Evolutionary conservation across 1,140 invertebrate species (phyloP), one percentile per base, ranked within the genome.

Genomic region (Eulimnadia texana): DNA sequence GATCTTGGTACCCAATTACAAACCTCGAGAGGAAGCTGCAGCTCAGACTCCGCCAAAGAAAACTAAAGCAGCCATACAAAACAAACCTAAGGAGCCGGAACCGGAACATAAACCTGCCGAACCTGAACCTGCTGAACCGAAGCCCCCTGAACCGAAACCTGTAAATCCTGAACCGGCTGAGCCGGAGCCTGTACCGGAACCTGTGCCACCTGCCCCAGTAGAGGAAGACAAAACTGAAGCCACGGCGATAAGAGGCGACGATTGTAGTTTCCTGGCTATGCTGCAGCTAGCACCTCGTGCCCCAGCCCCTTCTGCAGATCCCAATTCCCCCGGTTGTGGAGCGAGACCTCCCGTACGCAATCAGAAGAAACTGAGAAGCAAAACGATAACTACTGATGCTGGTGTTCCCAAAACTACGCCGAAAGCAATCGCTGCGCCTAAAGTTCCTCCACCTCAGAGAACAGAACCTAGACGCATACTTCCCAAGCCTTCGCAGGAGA

Each of bases 21-120:
- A 24, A 25, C 6, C 63, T 10, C 51, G 10, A 19, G 6, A 19
- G 28, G 57, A 29, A 16, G 47, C 19, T 22, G 23, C n/a, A n/a
- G n/a, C n/a, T 52, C 16, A 56, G 1, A 20, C 28, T 16, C 50
- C 56, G 24, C 55, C 23, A 2, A 33, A 19, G 11, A 22, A 63
- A 64, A 24, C 13, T 59, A 61, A 66, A 60, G 27, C 16, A 52
- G 42, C 28, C 27, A 47, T 16, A 50, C 61, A 57, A 6, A 27
- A 54, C 22, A 56, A 61, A 20, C 47, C 59, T 9, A 60, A 64
- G 56, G 60, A 63, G 54, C 54, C 57, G 47, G 63, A 63, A 20
- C 51, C 24, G 42, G 51, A 61, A 33, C 49, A 63, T 42, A 55
- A 64, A 50, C 58, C 49, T 19, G 33, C 60, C 51, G 59, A 60